Percentiles rank a stretch among this genome's conserved stretches.
Conservation (phyloP, 2,113 vertebrate species). For the Pseudorhombus dupliciocellatus region DNA sequence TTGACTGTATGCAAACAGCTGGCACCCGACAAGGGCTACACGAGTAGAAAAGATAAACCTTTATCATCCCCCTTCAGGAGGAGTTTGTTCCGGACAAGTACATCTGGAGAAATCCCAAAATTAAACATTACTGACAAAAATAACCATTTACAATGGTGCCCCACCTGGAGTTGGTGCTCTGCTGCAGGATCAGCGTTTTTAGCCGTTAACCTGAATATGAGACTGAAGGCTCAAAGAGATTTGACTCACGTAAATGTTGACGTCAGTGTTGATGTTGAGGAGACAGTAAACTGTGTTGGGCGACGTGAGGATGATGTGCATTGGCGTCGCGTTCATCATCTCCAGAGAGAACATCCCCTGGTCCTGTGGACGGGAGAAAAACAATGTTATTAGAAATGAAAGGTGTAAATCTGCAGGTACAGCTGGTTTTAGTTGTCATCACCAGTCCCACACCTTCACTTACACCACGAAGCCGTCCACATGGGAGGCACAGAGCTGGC, state of each 20-base stretch:
- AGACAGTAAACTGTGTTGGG: accelerated
- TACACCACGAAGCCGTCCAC: slow-evolving; percentile 20
- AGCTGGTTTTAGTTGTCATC: background rate
- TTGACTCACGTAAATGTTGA: slow-evolving; percentile 68
- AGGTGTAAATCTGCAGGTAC: slow-evolving; percentile 24
- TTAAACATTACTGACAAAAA: slow-evolving; percentile 20
- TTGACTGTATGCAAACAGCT: slow-evolving; percentile 60
- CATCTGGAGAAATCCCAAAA: slow-evolving; percentile 44
- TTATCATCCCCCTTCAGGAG: background rate
- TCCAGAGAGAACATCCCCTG: background rate
- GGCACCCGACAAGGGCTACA: slow-evolving; percentile 37
- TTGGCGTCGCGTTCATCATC: slow-evolving; percentile 40
- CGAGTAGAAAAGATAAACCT: background rate
- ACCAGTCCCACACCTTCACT: slow-evolving; percentile 23
- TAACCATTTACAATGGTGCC: background rate
- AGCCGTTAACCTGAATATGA: no score
- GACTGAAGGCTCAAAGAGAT: background rate
- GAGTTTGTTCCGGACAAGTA: slow-evolving; percentile 6
- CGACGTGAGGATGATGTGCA: slow-evolving; percentile 66
- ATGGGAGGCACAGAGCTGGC: slow-evolving; percentile 25
- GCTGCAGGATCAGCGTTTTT: no score
- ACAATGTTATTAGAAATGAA: slow-evolving; percentile 7
- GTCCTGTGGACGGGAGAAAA: slow-evolving; percentile 21
- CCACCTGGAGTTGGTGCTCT: background rate
- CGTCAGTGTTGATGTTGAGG: background rate